Base-by-base conservation (phyloP, 2,797 vertebrate species). In the Gymnothorax javanicus region DNA sequence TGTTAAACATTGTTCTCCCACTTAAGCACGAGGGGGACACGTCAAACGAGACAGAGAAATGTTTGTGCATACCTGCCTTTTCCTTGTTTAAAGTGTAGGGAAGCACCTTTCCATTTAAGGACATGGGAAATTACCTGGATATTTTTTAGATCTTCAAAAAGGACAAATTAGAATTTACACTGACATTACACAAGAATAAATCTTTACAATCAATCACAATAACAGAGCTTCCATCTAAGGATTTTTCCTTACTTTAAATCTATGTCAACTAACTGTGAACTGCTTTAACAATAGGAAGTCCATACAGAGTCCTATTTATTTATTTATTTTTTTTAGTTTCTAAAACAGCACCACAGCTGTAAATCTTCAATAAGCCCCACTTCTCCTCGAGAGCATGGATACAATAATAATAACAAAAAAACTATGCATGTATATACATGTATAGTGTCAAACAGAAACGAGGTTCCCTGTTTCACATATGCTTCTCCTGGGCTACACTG, bases 41-140 rank as follows among this genome's bases (percentile, higher is more conserved):
- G 3, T 4, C 15, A 59, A 59, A 59, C 7, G 43, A 75, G 69
- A 23, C 71, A 43, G 7, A 20, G 71, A 43, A 75, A 75, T 43
- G 12, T 20, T 1, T 13, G 43, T 0, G 15, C 17, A 79, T 79
- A 23, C 1, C 17, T 79, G 75, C 75, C 1, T 79, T 50, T 23
- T 79, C 75, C 75, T 54, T 54, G 17, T 79, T 79, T 54, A 52
- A 54, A 79, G 75, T 79, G 75, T 79, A 79, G 43, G 75, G 15
- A 54, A 79, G 75, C 75, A 79, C 75, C 75, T 54, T 56, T 43
- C 75, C 15, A 5, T 79, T 79, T 79, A 79, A 79, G 75, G 50
- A 79, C 8, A 79, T 23, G 1, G 50, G 50, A 13, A 79, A 52
- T 79, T n/a, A 79, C 75, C 75, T 54, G 75, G 15, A 79, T 50